Evolutionary conservation across 1,140 invertebrate genomes (phyloP).

Genomic region (Callitettix versicolor): DNA sequence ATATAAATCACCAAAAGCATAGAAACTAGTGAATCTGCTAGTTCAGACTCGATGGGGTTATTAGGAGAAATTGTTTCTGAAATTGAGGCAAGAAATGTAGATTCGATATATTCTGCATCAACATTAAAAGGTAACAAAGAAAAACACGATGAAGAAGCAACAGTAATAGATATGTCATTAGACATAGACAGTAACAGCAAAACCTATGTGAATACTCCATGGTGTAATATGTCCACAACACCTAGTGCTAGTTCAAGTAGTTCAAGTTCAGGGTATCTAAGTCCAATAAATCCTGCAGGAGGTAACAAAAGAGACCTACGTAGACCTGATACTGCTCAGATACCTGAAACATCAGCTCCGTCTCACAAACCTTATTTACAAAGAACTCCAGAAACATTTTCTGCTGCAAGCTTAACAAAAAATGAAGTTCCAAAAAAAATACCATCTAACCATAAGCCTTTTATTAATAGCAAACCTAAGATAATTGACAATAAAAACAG

Average conservation of each 20-base stretch:
- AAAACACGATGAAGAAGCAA: constrained; percentile 33
- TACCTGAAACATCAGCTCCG: constrained; percentile 17
- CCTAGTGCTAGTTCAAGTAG: constrained; percentile 42
- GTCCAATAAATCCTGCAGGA: constrained; percentile 42
- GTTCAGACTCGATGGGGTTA: constrained; percentile 52
- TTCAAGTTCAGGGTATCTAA: constrained; percentile 56
- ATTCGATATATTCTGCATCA: constrained; percentile 73
- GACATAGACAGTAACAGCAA: constrained; percentile 28
- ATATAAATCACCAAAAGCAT: constrained; percentile 16
- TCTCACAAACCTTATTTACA: constrained; percentile 31
- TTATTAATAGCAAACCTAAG: neutral
- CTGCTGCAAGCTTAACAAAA: constrained; percentile 27
- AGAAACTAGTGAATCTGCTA: constrained; percentile 29
- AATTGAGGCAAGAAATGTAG: constrained; percentile 71
- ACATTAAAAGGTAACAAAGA: constrained; percentile 50
- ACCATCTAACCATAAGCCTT: constrained; percentile 12
- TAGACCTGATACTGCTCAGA: constrained; percentile 19
- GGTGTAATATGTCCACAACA: constrained; percentile 12
- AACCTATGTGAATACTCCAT: constrained; percentile 40
- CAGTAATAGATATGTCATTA: constrained; percentile 32
- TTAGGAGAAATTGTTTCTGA: constrained; percentile 76
- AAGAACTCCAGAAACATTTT: constrained; percentile 28
- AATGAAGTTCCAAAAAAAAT: constrained; percentile 10
- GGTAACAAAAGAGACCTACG: constrained; percentile 11
- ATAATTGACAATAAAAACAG: constrained; percentile 1